phyloP scores from a whole-genome alignment of 1,140 invertebrate genomes.

The Plectrocnemia conspersa region DNA sequence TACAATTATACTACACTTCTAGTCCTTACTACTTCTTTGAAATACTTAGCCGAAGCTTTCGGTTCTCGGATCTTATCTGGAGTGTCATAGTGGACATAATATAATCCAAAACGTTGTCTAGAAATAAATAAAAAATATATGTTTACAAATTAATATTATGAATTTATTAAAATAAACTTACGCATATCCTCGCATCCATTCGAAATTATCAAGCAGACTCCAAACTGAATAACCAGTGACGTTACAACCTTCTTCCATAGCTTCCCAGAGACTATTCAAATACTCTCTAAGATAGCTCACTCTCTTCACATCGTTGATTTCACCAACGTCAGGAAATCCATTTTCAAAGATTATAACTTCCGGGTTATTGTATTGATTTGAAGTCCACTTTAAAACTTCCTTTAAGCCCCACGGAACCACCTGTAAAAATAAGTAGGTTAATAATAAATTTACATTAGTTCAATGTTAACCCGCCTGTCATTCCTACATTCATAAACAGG shows the following conservation, averaged over 20 bases:
- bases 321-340: conserved; percentile 54
- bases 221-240: conserved; percentile 63
- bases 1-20: neutral
- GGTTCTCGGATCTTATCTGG: conserved; percentile 55
- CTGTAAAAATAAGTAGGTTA: conserved; percentile 33
- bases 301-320: conserved; percentile 40
- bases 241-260: conserved; percentile 62
- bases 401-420: conserved; percentile 59
- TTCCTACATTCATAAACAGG: no score
- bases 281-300: conserved; percentile 50
- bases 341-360: conserved; percentile 64
- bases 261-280: conserved; percentile 60
- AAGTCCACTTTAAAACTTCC: conserved; percentile 59
- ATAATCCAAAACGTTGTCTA: conserved; percentile 61
- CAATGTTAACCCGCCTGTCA: no score
- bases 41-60: conserved; percentile 55
- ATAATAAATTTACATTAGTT: no score
- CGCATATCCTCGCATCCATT: conserved; percentile 60
- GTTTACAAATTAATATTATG: neutral
- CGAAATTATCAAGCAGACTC: conserved; percentile 71
- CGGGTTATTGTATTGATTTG: conserved; percentile 56
- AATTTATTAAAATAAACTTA: conserved; percentile 35
- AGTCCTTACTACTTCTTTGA: neutral
- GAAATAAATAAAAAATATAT: conserved; percentile 27
- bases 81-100: conserved; percentile 62